These are phyloP conservation scores for Dasyprocta punctata DNA, from an alignment of 2,113 vertebrate species.

Conservation along the genomic window DNA sequence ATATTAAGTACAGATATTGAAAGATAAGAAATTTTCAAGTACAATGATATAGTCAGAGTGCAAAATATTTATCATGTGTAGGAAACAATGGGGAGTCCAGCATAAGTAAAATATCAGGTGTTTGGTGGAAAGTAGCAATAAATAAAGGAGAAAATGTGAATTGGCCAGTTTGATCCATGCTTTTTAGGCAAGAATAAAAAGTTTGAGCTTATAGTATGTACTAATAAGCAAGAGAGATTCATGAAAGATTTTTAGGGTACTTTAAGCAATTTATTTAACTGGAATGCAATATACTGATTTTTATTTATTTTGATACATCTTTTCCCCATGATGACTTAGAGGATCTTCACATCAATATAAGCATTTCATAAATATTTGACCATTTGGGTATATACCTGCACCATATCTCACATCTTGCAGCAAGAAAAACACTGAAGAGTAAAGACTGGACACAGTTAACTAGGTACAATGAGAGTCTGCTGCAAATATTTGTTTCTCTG, in stretches of 20 bases:
- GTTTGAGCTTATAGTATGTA: background rate
- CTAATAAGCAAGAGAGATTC: background rate
- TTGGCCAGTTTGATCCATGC: background rate
- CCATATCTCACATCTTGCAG: no score
- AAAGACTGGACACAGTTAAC: no score
- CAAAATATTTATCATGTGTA: background rate
- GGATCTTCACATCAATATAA: background rate
- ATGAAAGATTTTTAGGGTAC: background rate
- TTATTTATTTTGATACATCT: background rate
- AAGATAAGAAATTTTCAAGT: background rate
- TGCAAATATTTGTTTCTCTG: background rate
- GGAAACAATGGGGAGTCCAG: background rate
- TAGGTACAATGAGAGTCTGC: background rate
- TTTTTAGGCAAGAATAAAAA: background rate
- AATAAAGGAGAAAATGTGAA: background rate
- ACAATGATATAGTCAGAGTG: background rate
- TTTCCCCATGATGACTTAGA: background rate
- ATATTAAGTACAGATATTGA: background rate
- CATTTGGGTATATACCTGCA: no score
- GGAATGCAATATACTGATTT: background rate
- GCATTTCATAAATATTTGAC: background rate
- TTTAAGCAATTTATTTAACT: background rate
- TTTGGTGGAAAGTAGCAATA: background rate
- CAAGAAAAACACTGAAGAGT: no score
- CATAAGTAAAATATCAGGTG: background rate